These are phyloP conservation scores for Oscheius onirici DNA, from an alignment of 2,888 invertebrate species.

Conservation along the genomic window DNA sequence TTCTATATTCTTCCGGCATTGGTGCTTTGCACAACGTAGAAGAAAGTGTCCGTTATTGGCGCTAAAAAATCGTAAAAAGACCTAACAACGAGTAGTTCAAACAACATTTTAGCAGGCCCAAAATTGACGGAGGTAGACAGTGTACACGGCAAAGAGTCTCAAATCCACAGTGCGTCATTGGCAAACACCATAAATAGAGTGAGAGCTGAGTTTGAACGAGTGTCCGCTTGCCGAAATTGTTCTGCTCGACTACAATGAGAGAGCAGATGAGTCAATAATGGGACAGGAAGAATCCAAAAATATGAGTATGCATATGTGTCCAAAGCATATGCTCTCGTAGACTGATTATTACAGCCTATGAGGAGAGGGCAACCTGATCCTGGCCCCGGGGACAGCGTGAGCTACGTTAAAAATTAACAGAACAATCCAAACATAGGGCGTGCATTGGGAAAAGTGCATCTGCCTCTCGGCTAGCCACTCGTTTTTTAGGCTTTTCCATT, in stretches of 20 bases:
- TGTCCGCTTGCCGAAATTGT: slow-evolving; percentile 1
- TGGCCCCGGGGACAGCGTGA: too few species aligned
- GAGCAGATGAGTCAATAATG: not conserved
- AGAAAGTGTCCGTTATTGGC: too few species aligned
- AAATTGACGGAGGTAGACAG: too few species aligned
- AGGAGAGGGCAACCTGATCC: slow-evolving; percentile 20
- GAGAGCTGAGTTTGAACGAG: not conserved
- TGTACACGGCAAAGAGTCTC: too few species aligned
- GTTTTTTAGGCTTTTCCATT: slow-evolving; percentile 24
- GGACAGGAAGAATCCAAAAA: not conserved
- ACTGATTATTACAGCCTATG: slow-evolving; percentile 17
- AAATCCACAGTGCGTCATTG: not conserved
- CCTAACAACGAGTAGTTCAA: too few species aligned
- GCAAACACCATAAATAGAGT: slow-evolving; percentile 24
- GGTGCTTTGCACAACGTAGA: too few species aligned
- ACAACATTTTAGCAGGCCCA: too few species aligned
- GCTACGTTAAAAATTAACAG: slow-evolving; percentile 6
- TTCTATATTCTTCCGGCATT: too few species aligned
- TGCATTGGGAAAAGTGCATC: not conserved
- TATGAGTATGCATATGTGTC: not conserved
- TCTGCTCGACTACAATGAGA: slow-evolving; percentile 2
- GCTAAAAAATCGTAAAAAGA: too few species aligned
- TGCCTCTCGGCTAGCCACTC: not conserved
- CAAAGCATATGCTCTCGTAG: slow-evolving; percentile 10
- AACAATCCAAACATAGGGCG: not conserved